These are phyloP conservation scores for Apteryx owenii DNA, from an alignment of 2,113 vertebrate genomes.

Conservation along the genomic window DNA sequence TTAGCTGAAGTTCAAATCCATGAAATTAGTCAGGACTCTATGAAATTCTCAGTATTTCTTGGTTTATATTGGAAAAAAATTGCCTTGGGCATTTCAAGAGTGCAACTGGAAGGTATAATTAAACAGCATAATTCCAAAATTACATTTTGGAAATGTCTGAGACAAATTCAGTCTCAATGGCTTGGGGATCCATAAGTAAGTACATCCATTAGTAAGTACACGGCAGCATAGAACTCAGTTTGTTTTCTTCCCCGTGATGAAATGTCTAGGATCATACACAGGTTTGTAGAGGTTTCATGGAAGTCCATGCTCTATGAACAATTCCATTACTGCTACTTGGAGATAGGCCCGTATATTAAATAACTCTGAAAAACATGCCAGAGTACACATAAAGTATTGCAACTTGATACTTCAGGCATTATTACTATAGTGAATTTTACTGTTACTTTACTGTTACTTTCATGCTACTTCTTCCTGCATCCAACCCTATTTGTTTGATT, in stretches of 20 bases:
- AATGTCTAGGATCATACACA: not conserved
- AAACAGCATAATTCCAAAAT: not conserved
- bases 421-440: not conserved
- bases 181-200: not conserved
- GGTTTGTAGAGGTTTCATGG: not conserved
- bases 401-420: not conserved
- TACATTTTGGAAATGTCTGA: not conserved
- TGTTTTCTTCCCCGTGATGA: not conserved
- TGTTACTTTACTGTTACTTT: not conserved
- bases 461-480: not conserved
- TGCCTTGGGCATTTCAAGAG: not conserved
- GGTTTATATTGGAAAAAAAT: not conserved
- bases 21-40: not conserved
- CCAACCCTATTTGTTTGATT: not conserved
- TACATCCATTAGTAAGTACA: not conserved
- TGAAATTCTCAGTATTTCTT: not conserved
- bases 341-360: not conserved
- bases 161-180: not conserved
- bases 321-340: not conserved
- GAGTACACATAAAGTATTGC: not conserved
- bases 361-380: not conserved
- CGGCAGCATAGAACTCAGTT: not conserved
- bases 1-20: not conserved
- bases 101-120: not conserved
- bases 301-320: not conserved